Percentiles rank a stretch among this genome's conserved stretches.
phyloP scores from a whole-genome alignment of 2,888 invertebrate species.

The Adineta ricciae region DNA sequence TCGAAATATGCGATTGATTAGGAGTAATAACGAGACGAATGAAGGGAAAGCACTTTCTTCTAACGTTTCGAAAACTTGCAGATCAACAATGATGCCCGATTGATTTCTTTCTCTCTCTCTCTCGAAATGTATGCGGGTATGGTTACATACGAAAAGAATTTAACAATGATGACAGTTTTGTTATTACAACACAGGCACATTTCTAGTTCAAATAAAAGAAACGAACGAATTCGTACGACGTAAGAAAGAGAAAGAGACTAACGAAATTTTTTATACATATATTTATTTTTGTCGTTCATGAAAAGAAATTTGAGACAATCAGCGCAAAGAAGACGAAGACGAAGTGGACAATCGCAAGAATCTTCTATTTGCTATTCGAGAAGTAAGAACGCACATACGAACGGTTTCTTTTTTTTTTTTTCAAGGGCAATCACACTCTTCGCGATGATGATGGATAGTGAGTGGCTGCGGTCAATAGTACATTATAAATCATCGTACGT shows the following conservation, averaged over 20 bases:
- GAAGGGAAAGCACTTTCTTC: neutral
- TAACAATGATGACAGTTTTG: neutral
- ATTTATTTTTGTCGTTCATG: neutral
- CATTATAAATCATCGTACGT: neutral
- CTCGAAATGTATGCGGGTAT: neutral
- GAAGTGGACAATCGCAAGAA: neutral
- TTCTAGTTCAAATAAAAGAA: constrained; percentile 5
- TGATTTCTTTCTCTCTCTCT: neutral
- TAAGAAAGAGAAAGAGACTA: neutral
- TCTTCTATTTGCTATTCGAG: neutral
- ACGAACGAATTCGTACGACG: neutral
- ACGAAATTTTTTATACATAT: neutral
- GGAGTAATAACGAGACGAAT: neutral
- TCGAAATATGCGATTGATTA: neutral
- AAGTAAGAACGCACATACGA: neutral
- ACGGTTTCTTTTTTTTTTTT: neutral
- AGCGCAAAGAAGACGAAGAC: neutral
- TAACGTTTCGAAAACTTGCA: neutral
- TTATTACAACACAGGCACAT: neutral
- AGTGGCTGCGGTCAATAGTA: neutral
- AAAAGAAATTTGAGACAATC: neutral
- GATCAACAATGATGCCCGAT: neutral
- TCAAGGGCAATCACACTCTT: neutral
- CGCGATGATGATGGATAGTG: neutral
- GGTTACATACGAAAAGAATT: neutral